Base-by-base conservation (phyloP, 2,888 invertebrate genomes). In the Anthophora plumipes region DNA sequence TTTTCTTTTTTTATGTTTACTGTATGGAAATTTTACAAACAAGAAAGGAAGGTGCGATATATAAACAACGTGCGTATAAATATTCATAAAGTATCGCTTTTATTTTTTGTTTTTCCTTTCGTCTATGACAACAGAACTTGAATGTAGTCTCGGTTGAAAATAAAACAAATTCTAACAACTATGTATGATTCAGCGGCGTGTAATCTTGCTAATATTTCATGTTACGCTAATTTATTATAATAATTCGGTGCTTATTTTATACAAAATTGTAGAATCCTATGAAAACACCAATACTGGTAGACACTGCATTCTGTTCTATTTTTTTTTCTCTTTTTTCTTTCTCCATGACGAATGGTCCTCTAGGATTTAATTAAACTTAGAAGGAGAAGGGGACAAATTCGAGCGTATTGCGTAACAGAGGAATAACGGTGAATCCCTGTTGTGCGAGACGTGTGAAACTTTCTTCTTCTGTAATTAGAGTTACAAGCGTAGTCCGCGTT, bases 391-490 rank as follows among this genome's bases (percentile, higher is more conserved):
- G 1, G 31, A 50, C 12, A 54, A 50, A 39, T 50, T 60, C 41
- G 39, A 50, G 22, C 7, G 17, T 41, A 52, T 37, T n/a, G 43
- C 17, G 57, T 12, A 52, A 69, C 59, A 20, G 6, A 69, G 69
- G 41, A 31, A 69, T 52, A 43, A 52, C 43, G 25, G 52, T 6
- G 60, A 48, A 61, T 61, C 17, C 50, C 25, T 17, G 22, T 46
- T 46, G 31, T 7, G 37, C 55, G 22, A 37, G 54, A 31, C n/a
- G 22, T 43, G 52, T n/a, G 39, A 48, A 61, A 75, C 37, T 46
- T 66, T 52, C 39, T 48, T 61, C 60, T 48, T 55, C 1, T 9
- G 22, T 52, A 67, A 67, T 74, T 74, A 67, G 57, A 67, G 31
- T 41, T 60, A 59, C 59, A 14, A 52, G 48, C 31, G 43, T 31